phyloP scores from a whole-genome alignment of 2,888 invertebrate genomes.

The Ctena decussata region DNA sequence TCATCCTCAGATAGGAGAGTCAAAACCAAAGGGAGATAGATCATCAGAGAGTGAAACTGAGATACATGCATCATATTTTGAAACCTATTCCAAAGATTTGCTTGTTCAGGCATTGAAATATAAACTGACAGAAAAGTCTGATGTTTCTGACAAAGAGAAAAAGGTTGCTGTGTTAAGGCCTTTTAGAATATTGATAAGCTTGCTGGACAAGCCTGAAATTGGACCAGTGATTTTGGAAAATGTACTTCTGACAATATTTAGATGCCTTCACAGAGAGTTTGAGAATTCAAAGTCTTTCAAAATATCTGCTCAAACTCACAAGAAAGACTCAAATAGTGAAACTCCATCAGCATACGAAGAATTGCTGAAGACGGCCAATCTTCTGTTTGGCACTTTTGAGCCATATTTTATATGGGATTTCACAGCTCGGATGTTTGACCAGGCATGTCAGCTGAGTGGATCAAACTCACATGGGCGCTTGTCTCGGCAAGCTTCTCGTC shows the following conservation, averaged over 20 bases:
- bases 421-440: conserved; percentile 88
- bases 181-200: conserved; percentile 92
- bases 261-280: conserved; percentile 82
- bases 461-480: background rate
- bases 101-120: conserved; percentile 85
- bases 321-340: conserved; percentile 28
- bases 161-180: conserved; percentile 74
- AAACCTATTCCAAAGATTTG: conserved; percentile 90
- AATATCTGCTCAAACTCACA: background rate
- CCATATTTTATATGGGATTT: conserved; percentile 96
- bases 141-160: conserved; percentile 30
- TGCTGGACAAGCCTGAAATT: conserved; percentile 95
- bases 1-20: conserved; percentile 23
- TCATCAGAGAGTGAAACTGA: conserved; percentile 66
- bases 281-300: conserved; percentile 42
- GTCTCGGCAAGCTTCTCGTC: conserved; percentile 26
- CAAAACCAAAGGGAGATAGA: conserved; percentile 51
- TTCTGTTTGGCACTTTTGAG: conserved; percentile 94
- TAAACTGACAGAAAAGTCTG: conserved; percentile 68
- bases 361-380: conserved; percentile 93
- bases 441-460: conserved; percentile 72
- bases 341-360: conserved; percentile 87
- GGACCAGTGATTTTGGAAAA: conserved; percentile 88
- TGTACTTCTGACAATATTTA: conserved; percentile 90
- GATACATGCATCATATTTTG: conserved; percentile 89